Evolutionary conservation across 2,113 vertebrate species (phyloP).

Genomic region (Helogale parvula): DNA sequence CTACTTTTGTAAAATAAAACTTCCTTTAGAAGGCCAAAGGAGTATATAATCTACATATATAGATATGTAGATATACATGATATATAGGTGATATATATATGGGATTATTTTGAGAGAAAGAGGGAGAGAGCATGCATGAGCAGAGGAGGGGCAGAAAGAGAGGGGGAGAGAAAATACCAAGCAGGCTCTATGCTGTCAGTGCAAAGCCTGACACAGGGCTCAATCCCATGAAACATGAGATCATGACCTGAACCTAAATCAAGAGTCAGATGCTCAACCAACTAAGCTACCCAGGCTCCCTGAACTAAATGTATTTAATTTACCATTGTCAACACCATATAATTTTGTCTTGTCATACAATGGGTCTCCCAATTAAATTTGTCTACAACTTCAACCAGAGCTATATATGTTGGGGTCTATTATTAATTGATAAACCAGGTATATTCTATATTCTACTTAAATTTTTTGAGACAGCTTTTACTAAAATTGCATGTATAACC

Average conservation of each 20-base stretch:
- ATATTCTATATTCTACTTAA: not conserved
- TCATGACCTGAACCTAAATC: too few species aligned
- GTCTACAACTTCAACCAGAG: not conserved
- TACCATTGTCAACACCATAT: not conserved
- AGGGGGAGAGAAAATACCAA: too few species aligned
- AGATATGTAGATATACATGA: too few species aligned
- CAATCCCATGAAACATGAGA: too few species aligned
- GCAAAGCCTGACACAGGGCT: too few species aligned
- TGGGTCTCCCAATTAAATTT: not conserved
- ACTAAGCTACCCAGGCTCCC: too few species aligned
- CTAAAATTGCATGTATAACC: not conserved
- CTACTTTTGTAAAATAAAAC: not conserved
- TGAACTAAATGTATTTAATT: not conserved
- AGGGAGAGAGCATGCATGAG: too few species aligned
- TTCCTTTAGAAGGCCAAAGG: not conserved
- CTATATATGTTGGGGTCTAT: not conserved
- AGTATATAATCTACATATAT: not conserved
- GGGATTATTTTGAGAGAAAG: too few species aligned
- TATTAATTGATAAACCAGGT: not conserved
- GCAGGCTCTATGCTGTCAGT: too few species aligned
- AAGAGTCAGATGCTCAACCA: too few species aligned
- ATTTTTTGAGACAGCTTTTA: not conserved
- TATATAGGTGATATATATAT: too few species aligned
- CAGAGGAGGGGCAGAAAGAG: too few species aligned
- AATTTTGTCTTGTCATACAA: not conserved